phyloP scores from a whole-genome alignment of 2,113 vertebrate species.

The Xiphorhynchus elegans region DNA sequence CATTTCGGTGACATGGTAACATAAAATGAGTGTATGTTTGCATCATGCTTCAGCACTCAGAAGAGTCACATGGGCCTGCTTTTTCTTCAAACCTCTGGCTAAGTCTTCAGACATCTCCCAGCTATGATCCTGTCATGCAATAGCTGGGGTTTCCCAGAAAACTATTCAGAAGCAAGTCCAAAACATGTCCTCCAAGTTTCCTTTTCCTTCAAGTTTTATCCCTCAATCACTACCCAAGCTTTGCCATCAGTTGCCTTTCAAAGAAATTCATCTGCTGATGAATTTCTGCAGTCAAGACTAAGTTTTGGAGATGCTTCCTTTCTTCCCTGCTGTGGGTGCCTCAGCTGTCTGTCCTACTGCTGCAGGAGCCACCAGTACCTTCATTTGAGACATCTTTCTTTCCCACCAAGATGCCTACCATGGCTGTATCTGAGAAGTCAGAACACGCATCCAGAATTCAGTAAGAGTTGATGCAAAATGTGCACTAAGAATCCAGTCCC shows the following conservation, averaged over 20 bases:
- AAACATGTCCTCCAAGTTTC: not conserved
- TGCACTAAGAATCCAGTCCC: not conserved
- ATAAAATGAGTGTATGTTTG: not conserved
- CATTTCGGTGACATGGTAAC: not conserved
- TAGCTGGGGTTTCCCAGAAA: not conserved
- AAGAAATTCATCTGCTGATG: not conserved
- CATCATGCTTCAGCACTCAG: not conserved
- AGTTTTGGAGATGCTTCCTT: not conserved
- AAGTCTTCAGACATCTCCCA: not conserved
- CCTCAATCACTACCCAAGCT: not conserved
- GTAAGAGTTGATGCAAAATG: not conserved
- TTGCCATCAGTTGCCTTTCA: not conserved
- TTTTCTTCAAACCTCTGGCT: not conserved
- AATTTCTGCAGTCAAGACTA: not conserved
- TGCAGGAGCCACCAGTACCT: not conserved
- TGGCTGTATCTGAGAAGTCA: not conserved
- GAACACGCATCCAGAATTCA: not conserved
- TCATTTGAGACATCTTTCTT: fast-evolving
- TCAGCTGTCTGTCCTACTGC: not conserved
- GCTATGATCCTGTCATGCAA: not conserved
- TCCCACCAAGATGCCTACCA: not conserved
- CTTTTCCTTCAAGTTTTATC: not conserved
- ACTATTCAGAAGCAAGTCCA: not conserved
- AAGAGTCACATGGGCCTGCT: not conserved
- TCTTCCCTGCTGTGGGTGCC: not conserved